Evolutionary conservation across 2,113 vertebrate genomes (phyloP).

Genomic region (Callorhinus ursinus): DNA sequence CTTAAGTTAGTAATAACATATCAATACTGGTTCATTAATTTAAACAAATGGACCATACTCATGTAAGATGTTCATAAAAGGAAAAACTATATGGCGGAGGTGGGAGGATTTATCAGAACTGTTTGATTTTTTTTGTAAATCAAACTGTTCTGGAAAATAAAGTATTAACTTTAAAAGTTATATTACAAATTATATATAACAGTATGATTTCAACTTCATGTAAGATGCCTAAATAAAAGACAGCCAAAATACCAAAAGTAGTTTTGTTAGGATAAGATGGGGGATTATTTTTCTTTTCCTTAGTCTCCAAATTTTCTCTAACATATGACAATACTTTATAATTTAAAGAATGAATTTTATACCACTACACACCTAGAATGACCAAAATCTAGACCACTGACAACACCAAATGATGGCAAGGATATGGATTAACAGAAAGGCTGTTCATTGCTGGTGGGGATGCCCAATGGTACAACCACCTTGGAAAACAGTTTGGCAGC

Average conservation of each 20-base stretch:
- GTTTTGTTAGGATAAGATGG: neutral
- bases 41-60: neutral
- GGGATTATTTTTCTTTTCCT: neutral
- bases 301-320: neutral
- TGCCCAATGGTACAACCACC: neutral
- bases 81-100: neutral
- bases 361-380: neutral
- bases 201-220: neutral
- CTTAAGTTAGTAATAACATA: neutral
- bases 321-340: neutral
- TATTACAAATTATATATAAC: neutral
- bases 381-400: neutral
- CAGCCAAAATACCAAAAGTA: neutral
- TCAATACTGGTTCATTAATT: neutral
- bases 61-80: neutral
- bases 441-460: neutral
- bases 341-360: neutral
- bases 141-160: conserved; percentile 5
- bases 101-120: neutral
- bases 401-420: neutral
- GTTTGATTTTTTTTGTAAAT: neutral
- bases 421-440: neutral
- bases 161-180: neutral
- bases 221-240: neutral
- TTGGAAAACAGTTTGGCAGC: neutral